Percentiles rank a stretch among this genome's conserved stretches.
Conservation (phyloP, 2,113 vertebrate species). For the Pristiophorus japonicus region DNA sequence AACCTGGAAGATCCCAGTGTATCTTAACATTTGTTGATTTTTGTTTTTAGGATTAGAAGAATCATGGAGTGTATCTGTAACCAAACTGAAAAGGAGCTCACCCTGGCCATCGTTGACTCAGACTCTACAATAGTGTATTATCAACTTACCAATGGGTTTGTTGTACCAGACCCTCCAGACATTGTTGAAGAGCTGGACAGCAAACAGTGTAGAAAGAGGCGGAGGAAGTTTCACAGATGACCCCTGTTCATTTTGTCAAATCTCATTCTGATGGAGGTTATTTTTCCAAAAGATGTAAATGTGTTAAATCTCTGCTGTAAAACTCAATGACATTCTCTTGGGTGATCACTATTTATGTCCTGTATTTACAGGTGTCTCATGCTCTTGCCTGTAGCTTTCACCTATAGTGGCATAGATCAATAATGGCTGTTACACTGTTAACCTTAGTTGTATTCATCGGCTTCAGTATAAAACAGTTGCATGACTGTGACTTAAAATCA, state of each 20-base stretch:
- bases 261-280: background rate
- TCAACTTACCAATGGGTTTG: constrained; percentile 78
- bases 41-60: constrained; percentile 31
- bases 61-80: constrained; percentile 5
- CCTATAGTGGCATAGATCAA: no score
- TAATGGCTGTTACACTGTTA: background rate
- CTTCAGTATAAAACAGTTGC: background rate
- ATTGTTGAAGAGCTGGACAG: constrained; percentile 47
- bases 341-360: background rate
- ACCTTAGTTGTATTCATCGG: background rate
- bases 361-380: background rate
- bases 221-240: constrained; percentile 48
- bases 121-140: constrained; percentile 94
- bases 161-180: constrained; percentile 77
- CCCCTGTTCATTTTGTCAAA: background rate
- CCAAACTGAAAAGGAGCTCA: constrained; percentile 9
- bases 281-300: background rate
- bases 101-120: constrained; percentile 78
- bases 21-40: background rate
- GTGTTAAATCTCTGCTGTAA: background rate
- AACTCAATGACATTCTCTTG: background rate
- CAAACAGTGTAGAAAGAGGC: constrained; percentile 53
- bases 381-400: background rate
- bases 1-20: background rate
- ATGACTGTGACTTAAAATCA: background rate